Evolutionary conservation across 23 tunicate genomes (phyloP).

Genomic region (Pegea sp.): DNA sequence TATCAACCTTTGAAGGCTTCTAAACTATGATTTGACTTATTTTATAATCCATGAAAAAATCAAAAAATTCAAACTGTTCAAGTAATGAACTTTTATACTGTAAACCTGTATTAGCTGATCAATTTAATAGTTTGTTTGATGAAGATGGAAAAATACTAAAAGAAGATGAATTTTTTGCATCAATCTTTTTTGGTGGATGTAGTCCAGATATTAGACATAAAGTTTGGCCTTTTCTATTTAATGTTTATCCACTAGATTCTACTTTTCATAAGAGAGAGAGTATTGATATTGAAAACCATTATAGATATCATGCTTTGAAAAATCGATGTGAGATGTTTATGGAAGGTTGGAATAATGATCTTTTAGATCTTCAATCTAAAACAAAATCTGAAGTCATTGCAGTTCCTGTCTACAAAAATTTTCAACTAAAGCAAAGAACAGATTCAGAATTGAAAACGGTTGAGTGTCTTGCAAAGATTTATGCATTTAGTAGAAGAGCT

Average conservation of each 20-base stretch:
- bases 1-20: too few relatives aligned
- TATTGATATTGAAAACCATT: constrained; percentile 11
- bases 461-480: constrained; percentile 5
- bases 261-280: constrained; percentile 11
- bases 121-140: too few relatives aligned
- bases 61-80: too few relatives aligned
- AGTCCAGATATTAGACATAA: constrained; percentile 4
- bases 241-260: constrained; percentile 27
- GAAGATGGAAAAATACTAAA: too few relatives aligned
- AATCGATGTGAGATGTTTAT: constrained; percentile 8
- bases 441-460: neutral
- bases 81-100: too few relatives aligned
- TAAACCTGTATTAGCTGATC: too few relatives aligned
- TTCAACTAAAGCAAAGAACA: neutral
- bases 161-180: too few relatives aligned
- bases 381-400: neutral
- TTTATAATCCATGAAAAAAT: too few relatives aligned
- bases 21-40: too few relatives aligned
- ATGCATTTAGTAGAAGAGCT: constrained; percentile 12
- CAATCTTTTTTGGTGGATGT: too few relatives aligned
- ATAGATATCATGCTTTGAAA: constrained; percentile 32
- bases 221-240: constrained; percentile 34
- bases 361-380: neutral
- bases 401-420: neutral
- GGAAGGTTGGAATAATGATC: constrained; percentile 1